Evolutionary conservation across 2,888 invertebrate species (phyloP), one percentile per base, ranked within the genome.

Genomic region (Ischnus inquisitorius): DNA sequence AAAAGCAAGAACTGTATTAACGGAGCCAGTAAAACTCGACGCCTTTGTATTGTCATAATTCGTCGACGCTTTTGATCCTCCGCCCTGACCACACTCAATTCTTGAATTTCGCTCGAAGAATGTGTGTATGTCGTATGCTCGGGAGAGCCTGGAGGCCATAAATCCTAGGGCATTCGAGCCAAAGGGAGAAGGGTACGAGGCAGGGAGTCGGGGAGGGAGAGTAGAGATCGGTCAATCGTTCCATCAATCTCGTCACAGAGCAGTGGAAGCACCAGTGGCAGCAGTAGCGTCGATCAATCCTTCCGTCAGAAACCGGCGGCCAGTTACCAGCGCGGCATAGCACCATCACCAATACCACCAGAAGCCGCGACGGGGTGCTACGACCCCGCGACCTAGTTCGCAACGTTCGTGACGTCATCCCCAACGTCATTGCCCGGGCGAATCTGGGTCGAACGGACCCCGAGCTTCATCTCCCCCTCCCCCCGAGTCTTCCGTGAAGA

Each of bases 391-490:
- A 91, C 93, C 93, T 79, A 92, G 85, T 92, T 93, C 89, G 67
- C 87, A 88, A 74, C 87, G 88, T 85, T 81, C 82, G 90, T 93
- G 93, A 93, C 93, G 93, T 93, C 93, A 93, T 88, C 77, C 84
- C 85, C 91, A 91, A 93, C 93, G 93, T 93, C 93, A 93, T 93
- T 92, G 93, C 93, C 93, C 93, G 94, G 95, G 95, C 94, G 94
- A 95, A 96, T 95, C 94, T 96, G 94, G 96, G 95, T 95, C 95
- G 95, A 94, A 94, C 94, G 95, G 95, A 95, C 95, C 95, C 83
- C 95, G 95, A 95, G 95, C 89, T 89, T 82, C 80, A 78, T 77
- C 79, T 75, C 82, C 77, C 67, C 60, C 86, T 87, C 95, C 94
- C 94, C 95, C 95, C 94, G 46, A 41, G 51, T 39, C 14, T 41